Evolutionary conservation across 2,888 invertebrate species (phyloP).

Genomic region (Halictus ligatus): DNA sequence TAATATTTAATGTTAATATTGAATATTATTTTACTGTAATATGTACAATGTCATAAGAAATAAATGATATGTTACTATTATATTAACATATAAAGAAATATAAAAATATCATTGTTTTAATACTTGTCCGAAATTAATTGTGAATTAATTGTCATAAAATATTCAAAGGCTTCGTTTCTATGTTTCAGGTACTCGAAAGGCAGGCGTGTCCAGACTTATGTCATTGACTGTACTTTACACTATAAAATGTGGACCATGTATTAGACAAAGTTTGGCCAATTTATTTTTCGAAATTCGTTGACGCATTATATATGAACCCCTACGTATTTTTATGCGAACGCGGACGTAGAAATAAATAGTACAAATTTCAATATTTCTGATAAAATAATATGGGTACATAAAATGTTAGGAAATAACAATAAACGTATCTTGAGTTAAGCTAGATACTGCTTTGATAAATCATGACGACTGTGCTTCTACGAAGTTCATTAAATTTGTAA

Average conservation of each 20-base stretch:
- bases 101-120: too few relatives aligned
- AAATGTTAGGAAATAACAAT: background rate
- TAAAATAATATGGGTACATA: background rate
- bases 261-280: background rate
- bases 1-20: too few relatives aligned
- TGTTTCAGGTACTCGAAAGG: background rate
- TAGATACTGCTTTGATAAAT: background rate
- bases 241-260: background rate
- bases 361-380: background rate
- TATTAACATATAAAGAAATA: too few relatives aligned
- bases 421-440: background rate
- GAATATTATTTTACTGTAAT: too few relatives aligned
- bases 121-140: too few relatives aligned
- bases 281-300: background rate
- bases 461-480: background rate
- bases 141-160: background rate
- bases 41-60: too few relatives aligned
- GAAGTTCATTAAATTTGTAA: background rate
- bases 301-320: too few relatives aligned
- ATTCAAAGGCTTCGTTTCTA: background rate
- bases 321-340: background rate
- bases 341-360: background rate
- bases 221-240: too few relatives aligned
- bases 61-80: too few relatives aligned
- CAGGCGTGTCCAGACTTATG: background rate